These are phyloP conservation scores for Stichodactyla helianthus DNA, from an alignment of 64 coral and sea anemone genomes.

Conservation along the genomic window DNA sequence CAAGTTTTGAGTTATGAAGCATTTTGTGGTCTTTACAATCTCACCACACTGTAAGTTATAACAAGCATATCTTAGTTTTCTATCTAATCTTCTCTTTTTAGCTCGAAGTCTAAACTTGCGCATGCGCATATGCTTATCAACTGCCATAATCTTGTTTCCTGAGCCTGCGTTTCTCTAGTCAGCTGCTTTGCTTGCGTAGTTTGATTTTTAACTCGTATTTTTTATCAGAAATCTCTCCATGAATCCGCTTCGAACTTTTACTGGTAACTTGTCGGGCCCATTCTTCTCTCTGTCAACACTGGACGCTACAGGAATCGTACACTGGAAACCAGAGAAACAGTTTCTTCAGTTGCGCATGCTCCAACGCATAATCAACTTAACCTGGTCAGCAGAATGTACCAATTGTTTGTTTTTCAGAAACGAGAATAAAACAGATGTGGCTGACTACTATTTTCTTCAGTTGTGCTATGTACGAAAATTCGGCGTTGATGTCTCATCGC, in stretches of 20 bases:
- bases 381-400: neutral
- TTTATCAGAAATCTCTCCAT: neutral
- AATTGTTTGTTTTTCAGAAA: neutral
- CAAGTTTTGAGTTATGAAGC: neutral
- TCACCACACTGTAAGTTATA: neutral
- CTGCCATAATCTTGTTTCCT: no score
- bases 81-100: no score
- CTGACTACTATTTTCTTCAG: neutral
- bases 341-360: neutral
- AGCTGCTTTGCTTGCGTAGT: neutral
- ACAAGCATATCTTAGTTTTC: neutral
- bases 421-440: neutral
- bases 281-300: neutral
- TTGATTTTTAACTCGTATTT: neutral
- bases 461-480: neutral
- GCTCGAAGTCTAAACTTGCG: no score
- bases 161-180: neutral
- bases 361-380: neutral
- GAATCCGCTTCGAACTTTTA: neutral
- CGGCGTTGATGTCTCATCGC: neutral
- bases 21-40: constrained; percentile 1
- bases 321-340: neutral
- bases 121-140: no score
- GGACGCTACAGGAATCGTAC: neutral
- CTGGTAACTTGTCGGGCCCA: neutral